Conservation (phyloP, 2,888 invertebrate genomes). For the Antheraea yamamai region DNA sequence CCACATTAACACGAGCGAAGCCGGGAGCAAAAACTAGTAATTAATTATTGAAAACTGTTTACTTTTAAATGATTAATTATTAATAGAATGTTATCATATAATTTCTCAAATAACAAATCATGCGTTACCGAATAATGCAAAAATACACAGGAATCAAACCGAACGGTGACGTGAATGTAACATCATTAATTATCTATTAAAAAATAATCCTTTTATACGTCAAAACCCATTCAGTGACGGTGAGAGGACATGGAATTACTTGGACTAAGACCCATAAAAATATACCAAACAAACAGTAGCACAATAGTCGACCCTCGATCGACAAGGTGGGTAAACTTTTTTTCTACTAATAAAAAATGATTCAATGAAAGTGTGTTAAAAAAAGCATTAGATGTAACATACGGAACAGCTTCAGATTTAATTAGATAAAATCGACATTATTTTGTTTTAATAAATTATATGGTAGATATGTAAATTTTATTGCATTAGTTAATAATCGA, state of each 20-base stretch:
- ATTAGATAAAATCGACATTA: background rate
- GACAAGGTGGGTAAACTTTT: constrained; percentile 49
- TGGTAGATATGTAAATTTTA: too few species aligned
- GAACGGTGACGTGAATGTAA: constrained; percentile 47
- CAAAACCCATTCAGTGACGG: constrained; percentile 67
- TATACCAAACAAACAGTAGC: constrained; percentile 65
- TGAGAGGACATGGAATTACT: constrained; percentile 77
- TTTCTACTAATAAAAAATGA: constrained; percentile 42
- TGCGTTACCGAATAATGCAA: constrained; percentile 14
- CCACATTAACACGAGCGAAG: background rate
- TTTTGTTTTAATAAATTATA: background rate
- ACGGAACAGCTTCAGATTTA: background rate
- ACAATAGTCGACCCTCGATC: constrained; percentile 62
- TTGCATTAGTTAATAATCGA: too few species aligned
- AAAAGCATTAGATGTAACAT: background rate
- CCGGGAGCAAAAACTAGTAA: too few species aligned
- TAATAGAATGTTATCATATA: background rate
- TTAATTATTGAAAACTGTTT: background rate
- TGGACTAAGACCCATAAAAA: constrained; percentile 74
- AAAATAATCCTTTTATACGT: constrained; percentile 78
- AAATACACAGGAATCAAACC: constrained; percentile 35
- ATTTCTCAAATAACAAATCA: constrained; percentile 35
- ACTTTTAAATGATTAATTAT: background rate
- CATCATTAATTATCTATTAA: constrained; percentile 80
- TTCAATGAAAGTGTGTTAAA: constrained; percentile 27